Conservation (phyloP, 2,888 invertebrate genomes). For the Phaonia tiefii region DNA sequence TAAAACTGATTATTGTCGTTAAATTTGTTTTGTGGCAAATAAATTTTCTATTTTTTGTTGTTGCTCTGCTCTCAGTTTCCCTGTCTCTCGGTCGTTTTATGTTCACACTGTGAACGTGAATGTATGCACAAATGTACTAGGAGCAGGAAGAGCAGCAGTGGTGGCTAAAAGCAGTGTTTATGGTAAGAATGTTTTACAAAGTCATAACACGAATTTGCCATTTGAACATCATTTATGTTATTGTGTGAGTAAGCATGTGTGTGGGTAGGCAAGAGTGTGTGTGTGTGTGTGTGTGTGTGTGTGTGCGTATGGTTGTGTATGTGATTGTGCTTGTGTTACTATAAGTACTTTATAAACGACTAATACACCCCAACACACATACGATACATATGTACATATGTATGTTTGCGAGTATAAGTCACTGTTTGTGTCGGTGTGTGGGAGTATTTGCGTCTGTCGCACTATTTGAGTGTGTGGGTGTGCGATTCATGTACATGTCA, state of each 20-base stretch:
- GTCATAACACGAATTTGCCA: constrained; percentile 65
- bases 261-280: neutral
- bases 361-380: neutral
- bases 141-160: too few species aligned
- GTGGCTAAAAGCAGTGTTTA: constrained; percentile 21
- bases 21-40: constrained; percentile 42
- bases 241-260: constrained; percentile 38
- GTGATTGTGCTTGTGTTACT: neutral
- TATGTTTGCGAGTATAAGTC: neutral
- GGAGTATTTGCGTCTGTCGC: constrained; percentile 20
- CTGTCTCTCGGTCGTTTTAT: too few species aligned
- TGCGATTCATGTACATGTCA: constrained; percentile 48
- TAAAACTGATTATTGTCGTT: constrained; percentile 39
- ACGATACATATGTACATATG: neutral
- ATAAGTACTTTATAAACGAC: constrained; percentile 13
- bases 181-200: constrained; percentile 60
- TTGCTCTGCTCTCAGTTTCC: too few species aligned
- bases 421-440: neutral
- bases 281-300: neutral
- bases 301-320: neutral
- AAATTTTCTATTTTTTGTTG: neutral
- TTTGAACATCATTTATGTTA: constrained; percentile 62
- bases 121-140: too few species aligned
- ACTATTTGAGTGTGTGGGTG: neutral
- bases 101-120: too few species aligned